These are phyloP conservation scores for Phylloscopus trochiloides DNA, from an alignment of 2,113 vertebrate genomes.

Conservation along the genomic window DNA sequence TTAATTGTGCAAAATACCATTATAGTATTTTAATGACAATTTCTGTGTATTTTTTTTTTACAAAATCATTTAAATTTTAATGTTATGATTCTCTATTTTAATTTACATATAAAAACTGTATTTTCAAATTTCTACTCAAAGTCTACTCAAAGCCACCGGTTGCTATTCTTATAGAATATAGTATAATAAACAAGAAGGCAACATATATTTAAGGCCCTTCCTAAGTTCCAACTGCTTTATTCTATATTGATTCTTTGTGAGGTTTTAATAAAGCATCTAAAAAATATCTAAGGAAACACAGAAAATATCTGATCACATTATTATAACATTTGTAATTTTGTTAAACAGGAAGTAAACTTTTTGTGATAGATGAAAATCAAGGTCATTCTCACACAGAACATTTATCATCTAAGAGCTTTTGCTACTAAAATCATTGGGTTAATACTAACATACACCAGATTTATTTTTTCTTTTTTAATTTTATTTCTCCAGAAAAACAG, in stretches of 20 bases:
- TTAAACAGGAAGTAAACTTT: conserved; percentile 38
- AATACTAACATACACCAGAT: conserved; percentile 14
- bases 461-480: neutral
- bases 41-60: neutral
- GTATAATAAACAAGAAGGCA: neutral
- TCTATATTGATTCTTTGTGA: neutral
- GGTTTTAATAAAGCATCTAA: neutral
- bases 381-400: conserved; percentile 6
- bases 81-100: neutral
- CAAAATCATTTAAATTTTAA: neutral
- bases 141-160: neutral
- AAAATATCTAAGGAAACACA: neutral
- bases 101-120: neutral
- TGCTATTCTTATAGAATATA: fast-evolving
- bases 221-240: neutral
- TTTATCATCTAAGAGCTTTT: conserved; percentile 55
- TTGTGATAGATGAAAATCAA: conserved; percentile 48
- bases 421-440: conserved; percentile 28
- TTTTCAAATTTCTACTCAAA: neutral
- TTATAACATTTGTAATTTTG: conserved; percentile 29
- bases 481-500: neutral
- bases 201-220: neutral
- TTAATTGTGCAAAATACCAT: neutral
- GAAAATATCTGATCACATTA: conserved; percentile 42
- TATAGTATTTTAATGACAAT: neutral